Evolutionary conservation across 2,797 vertebrate genomes (phyloP).

Genomic region (Tangara arthus): DNA sequence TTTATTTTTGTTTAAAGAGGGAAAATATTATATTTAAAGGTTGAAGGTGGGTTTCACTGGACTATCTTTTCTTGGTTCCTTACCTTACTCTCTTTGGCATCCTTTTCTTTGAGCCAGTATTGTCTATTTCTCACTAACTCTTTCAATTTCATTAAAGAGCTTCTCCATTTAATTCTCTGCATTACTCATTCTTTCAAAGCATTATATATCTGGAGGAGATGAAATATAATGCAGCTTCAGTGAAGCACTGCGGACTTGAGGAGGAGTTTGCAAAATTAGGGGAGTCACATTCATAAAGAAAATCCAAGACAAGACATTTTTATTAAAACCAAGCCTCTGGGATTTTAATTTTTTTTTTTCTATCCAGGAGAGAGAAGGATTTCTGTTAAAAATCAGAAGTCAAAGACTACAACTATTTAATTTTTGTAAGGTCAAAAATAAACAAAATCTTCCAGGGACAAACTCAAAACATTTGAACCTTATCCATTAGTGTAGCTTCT

Average conservation of each 20-base stretch:
- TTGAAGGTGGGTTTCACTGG: neutral
- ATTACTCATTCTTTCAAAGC: neutral
- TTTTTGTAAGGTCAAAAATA: neutral
- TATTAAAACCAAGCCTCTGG: neutral
- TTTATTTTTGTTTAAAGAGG: neutral
- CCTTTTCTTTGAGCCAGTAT: neutral
- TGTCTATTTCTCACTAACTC: neutral
- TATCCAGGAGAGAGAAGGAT: neutral
- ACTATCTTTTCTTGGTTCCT: neutral
- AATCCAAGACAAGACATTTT: neutral
- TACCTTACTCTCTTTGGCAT: neutral
- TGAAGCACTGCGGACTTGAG: neutral
- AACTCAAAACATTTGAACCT: neutral
- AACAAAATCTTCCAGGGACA: neutral
- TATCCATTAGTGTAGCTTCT: neutral
- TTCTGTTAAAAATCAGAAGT: neutral
- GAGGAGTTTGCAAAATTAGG: neutral
- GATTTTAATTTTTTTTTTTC: neutral
- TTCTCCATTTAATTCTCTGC: neutral
- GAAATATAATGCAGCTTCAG: neutral
- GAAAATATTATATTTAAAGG: neutral
- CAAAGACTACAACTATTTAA: neutral
- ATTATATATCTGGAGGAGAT: neutral
- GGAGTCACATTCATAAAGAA: neutral
- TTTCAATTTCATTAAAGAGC: neutral